Evolutionary conservation across 92 coral and sea anemone species (phyloP).

Genomic region (Bergia sp.): DNA sequence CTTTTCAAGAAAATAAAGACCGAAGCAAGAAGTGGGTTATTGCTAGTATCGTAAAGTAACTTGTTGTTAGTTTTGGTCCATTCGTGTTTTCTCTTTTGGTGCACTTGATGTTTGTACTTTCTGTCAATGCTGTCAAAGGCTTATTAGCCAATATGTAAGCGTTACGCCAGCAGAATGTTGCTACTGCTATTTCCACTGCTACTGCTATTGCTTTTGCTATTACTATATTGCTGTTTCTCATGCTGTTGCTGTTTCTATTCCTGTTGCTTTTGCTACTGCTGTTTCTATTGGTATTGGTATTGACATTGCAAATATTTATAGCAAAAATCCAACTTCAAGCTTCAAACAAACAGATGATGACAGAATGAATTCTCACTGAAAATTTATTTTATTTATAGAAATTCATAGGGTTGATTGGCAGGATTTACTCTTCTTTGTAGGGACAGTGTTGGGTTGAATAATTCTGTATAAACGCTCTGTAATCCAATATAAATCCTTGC

Average conservation of each 20-base stretch:
- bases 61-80: not conserved
- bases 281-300: not conserved
- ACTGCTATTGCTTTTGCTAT: not conserved
- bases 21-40: conserved; percentile 83
- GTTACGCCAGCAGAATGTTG: not conserved
- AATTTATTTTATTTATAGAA: too few relatives aligned
- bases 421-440: too few relatives aligned
- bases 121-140: too few relatives aligned
- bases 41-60: not conserved
- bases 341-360: too few relatives aligned
- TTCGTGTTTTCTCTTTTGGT: not conserved
- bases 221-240: not conserved
- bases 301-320: not conserved
- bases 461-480: too few relatives aligned
- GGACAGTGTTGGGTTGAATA: too few relatives aligned
- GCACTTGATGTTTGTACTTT: not conserved
- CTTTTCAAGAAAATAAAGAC: conserved; percentile 67
- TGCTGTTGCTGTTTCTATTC: not conserved
- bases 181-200: not conserved
- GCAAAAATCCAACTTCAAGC: too few relatives aligned
- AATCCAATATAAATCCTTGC: too few relatives aligned
- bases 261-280: not conserved
- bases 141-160: too few relatives aligned
- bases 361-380: too few relatives aligned
- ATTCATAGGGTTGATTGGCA: too few relatives aligned